phyloP scores from a whole-genome alignment of 2,888 invertebrate species.

The Drosophila anomalipes region DNA sequence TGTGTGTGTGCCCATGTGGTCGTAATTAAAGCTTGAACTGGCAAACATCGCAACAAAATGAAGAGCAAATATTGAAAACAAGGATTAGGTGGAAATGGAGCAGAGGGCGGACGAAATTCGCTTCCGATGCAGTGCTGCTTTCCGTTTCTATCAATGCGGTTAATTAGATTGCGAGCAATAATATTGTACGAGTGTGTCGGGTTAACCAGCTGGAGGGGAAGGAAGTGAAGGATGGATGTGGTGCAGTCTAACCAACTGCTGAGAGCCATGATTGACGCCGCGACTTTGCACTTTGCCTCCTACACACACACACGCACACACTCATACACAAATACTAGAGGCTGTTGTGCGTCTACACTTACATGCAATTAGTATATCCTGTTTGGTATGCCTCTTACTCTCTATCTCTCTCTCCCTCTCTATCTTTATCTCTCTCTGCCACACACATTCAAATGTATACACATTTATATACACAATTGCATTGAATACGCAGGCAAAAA shows the following conservation, averaged over 20 bases:
- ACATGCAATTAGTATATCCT: conserved; percentile 75
- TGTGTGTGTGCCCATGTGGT: not conserved
- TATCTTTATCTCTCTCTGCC: not conserved
- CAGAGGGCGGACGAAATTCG: not conserved
- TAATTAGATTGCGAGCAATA: conserved; percentile 76
- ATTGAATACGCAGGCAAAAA: conserved; percentile 52
- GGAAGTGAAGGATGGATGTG: not conserved
- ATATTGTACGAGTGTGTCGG: conserved; percentile 57
- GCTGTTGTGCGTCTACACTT: conserved; percentile 41
- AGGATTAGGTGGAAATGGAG: conserved; percentile 22
- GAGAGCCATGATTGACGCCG: conserved; percentile 40
- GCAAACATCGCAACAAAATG: conserved; percentile 41
- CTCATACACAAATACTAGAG: conserved; percentile 6
- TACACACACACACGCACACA: conserved; percentile 19
- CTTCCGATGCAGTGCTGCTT: not conserved
- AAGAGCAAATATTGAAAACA: conserved; percentile 52
- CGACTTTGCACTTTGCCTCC: conserved; percentile 47
- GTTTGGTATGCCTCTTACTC: conserved; percentile 31
- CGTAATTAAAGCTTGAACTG: conserved; percentile 18
- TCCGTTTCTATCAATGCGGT: conserved; percentile 43
- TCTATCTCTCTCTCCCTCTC: conserved; percentile 16
- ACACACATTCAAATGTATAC: conserved; percentile 13
- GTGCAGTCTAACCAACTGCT: conserved; percentile 13
- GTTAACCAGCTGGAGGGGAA: conserved; percentile 15
- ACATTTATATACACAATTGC: conserved; percentile 13